Evolutionary conservation across 2,888 invertebrate genomes (phyloP), one percentile per base, ranked within the genome.

Genomic region (Acronicta aceris): DNA sequence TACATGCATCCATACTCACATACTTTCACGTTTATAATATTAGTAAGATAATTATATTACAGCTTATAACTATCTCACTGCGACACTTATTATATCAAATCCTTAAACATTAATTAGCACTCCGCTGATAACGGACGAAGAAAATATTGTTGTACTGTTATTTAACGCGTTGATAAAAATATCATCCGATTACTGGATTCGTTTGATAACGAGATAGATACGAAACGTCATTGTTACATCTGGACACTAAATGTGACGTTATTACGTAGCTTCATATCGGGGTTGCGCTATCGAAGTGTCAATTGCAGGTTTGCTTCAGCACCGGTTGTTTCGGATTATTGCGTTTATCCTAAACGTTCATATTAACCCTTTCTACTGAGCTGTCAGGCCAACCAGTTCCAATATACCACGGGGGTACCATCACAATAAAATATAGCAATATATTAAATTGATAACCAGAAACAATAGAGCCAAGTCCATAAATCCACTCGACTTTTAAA

Each of bases 251-350:
- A 71, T 65, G 49, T 69, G 74, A 81, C 73, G 81, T 77, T 79
- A 74, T 77, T 76, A 45, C 70, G 65, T 72, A 65, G 68, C 78
- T 80, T 76, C 78, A 73, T 60, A 54, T 48, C 65, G 56, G 80
- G 65, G 84, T 88, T 87, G 88, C 87, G 91, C 87, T 90, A 90
- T 90, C 91, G 77, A 85, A 85, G 87, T 86, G 94, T 94, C 94
- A 94, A 89, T 90, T 84, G 91, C 94, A 94, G 93, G 88, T 90
- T 83, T 83, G 83, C 87, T 84, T 84, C 89, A 86, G 88, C 93
- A 92, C 93, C 93, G 85, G 93, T 94, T 93, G 94, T 92, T 89
- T 89, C 88, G 84, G 87, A 89, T 94, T 94, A 94, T 94, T 94
- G 91, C 86, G 87, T 92, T 91, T 88, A 91, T 90, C 89, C 92